Conservation (phyloP, 2,888 invertebrate genomes). For the Exephanes ischioxanthus region DNA sequence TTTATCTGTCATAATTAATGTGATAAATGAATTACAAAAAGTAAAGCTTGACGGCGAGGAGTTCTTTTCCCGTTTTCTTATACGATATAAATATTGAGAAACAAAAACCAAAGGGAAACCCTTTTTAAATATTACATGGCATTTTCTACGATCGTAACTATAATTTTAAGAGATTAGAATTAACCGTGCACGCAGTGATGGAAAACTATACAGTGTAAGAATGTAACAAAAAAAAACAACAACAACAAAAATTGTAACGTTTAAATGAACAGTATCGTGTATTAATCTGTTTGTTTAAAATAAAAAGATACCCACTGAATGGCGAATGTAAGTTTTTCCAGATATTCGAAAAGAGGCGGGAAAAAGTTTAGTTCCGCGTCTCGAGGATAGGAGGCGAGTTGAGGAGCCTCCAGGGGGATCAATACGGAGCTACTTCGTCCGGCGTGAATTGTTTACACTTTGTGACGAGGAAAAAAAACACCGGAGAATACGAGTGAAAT, state of each 20-base stretch:
- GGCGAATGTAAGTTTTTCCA: conserved; percentile 7
- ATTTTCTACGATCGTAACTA: conserved; percentile 76
- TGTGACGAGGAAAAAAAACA: neutral
- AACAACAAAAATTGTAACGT: conserved; percentile 72
- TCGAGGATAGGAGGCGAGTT: conserved; percentile 5
- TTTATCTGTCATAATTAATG: conserved; percentile 25
- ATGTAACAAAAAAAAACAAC: conserved; percentile 70
- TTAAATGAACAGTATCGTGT: conserved; percentile 76
- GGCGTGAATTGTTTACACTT: conserved; percentile 19
- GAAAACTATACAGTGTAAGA: conserved; percentile 71
- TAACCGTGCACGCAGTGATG: conserved; percentile 75
- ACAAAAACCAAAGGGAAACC: conserved; percentile 56
- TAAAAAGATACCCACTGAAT: conserved; percentile 76
- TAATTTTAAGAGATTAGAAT: conserved; percentile 65
- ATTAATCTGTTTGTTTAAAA: conserved; percentile 81
- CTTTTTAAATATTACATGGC: conserved; percentile 54
- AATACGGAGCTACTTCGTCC: conserved; percentile 24
- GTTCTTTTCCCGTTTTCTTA: conserved; percentile 16
- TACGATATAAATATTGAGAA: conserved; percentile 14
- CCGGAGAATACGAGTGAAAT: neutral
- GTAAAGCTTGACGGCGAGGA: neutral
- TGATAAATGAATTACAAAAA: conserved; percentile 26
- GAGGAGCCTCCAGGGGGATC: conserved; percentile 2
- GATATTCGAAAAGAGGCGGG: neutral
- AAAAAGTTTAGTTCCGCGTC: neutral